Conservation (phyloP, 1,140 invertebrate species). For the Oryctes rhinoceros region DNA sequence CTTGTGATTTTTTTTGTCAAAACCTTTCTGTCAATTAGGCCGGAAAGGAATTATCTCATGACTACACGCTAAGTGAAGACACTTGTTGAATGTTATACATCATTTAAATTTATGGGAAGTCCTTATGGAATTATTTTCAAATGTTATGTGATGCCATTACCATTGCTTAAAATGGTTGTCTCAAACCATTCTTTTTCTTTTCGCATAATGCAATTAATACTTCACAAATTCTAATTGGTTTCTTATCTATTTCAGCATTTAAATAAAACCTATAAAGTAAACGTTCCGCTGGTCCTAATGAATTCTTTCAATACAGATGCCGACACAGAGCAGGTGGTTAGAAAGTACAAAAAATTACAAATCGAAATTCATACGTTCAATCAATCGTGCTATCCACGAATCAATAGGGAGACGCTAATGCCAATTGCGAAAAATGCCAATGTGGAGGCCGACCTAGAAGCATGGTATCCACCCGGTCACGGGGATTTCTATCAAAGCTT, state of each 20-base stretch:
- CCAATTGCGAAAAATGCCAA: conserved; percentile 85
- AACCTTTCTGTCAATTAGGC: too few relatives aligned
- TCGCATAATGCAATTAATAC: neutral
- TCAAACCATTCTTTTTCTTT: neutral
- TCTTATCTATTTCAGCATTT: conserved; percentile 77
- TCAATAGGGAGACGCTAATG: conserved; percentile 93
- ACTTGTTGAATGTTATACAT: too few relatives aligned
- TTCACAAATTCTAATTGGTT: neutral
- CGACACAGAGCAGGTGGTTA: conserved; percentile 94
- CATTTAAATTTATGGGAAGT: too few relatives aligned
- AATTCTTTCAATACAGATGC: conserved; percentile 99
- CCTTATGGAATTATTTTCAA: too few relatives aligned
- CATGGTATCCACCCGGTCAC: conserved; percentile 99
- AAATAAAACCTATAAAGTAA: conserved; percentile 93
- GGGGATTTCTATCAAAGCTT: conserved; percentile 99
- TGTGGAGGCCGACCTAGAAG: conserved; percentile 80
- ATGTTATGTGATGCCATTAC: too few relatives aligned
- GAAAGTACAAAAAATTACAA: conserved; percentile 95
- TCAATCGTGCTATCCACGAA: conserved; percentile 95
- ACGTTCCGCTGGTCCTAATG: conserved; percentile 98
- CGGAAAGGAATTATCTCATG: too few relatives aligned
- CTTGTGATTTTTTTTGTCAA: too few relatives aligned
- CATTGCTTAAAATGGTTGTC: too few relatives aligned
- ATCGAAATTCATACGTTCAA: conserved; percentile 97
- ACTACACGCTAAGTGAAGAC: too few relatives aligned